Base-by-base conservation (phyloP, 2,113 vertebrate genomes). In the Pithys albifrons region DNA sequence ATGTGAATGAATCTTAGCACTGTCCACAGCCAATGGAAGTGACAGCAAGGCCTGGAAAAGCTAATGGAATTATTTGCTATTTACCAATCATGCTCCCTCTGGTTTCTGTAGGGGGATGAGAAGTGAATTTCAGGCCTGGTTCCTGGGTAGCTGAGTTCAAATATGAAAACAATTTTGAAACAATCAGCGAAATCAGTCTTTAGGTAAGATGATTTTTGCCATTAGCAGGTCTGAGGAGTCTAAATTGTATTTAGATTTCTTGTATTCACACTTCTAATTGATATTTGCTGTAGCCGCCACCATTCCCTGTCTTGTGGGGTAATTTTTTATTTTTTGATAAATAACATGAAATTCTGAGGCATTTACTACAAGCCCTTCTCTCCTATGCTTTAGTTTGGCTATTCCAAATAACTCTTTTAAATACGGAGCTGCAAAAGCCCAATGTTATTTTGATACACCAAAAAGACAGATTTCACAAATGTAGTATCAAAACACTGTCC, bases 141-240 rank as follows among this genome's bases (percentile, higher is more conserved):
- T 7, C n/a, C 24, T 4, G 8, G 7, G 58, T 73, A 83, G 67
- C 94, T 95, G 90, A 90, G 66, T 69, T 69, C 66, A 95, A 96
- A 95, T n/a, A 79, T 5, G 33, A 90, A 94, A 94, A 85, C 19
- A 69, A 11, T 59, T 55, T 94, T 94, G 64, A 95, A 93, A 81
- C 43, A 41, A 2, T n/a, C 35, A 84, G 13, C 19, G 31, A 89
- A n/a, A 65, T 37, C 25, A 70, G 16, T 45, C 28, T 66, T 84
- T 28, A 49, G 37, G 18, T 24, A 69, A 81, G 35, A 7, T 25
- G 6, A 35, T 57, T 41, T 73, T 73, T 83, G 24, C 14, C 14
- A 9, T 71, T 86, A 73, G 9, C 9, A 52, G 11, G 17, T 49
- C 15, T 3, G 3, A 51, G 65, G 35, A 27, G 24, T 41, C 9